Base-by-base conservation (phyloP, 1,140 invertebrate species). In the Achroia grisella region DNA sequence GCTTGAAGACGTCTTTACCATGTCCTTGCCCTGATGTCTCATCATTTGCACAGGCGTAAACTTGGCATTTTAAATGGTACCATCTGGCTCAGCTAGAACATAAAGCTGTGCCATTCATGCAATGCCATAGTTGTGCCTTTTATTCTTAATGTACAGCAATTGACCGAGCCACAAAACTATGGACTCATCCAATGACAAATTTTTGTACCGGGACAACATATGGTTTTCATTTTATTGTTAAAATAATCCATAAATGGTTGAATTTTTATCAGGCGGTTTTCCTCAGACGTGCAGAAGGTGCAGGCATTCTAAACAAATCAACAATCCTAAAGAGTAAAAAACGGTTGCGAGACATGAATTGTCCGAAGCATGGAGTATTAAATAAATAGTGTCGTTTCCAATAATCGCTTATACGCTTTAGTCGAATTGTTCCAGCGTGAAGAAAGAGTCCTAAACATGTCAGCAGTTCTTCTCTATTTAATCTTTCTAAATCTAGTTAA, bases 71-170 rank as follows among this genome's bases (percentile, higher is more conserved):
- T 44, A 58, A 49, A 68, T 48, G n/a, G 41, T 62, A 51, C 68
- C 75, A 48, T 67, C 52, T 31, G 57, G 59, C 39, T 69, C 65
- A 35, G 67, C 57, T 3, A 87, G 48, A 13, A 78, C 63, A 54
- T 75, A 75, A 8, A 83, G 29, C 57, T 80, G 82, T 8, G 79
- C 66, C n/a, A n/a, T n/a, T n/a, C n/a, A n/a, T n/a, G n/a, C n/a
- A n/a, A n/a, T n/a, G 1, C 76, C 76, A 56, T 78, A 76, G 61
- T 75, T 74, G 48, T 80, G 71, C 1, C 51, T 30, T 56, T 76
- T 84, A 10, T 58, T 53, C 44, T 71, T 62, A 29, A 75, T 65
- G 42, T 79, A 80, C 37, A 82, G 68, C 30, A 80, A 37, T n/a
- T 72, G 48, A 28, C 77, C 73, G 27, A 68, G 62, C 60, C 62